Evolutionary conservation across 2,113 vertebrate species (phyloP).

Genomic region (Mellivora capensis): DNA sequence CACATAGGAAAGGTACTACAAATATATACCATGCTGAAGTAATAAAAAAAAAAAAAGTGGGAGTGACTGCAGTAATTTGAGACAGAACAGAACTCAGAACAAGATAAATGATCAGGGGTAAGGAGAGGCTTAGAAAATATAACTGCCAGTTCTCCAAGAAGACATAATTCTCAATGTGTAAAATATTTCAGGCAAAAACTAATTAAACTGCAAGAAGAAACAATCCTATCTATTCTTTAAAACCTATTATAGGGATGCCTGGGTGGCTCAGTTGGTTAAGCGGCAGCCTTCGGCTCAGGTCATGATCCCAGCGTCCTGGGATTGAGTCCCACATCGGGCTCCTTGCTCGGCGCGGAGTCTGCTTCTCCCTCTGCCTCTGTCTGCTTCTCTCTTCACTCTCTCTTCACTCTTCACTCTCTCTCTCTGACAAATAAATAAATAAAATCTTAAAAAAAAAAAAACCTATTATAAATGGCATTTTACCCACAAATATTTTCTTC

Average conservation of each 20-base stretch:
- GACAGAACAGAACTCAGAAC: background rate
- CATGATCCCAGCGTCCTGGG: no score
- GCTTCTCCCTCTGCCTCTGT: no score
- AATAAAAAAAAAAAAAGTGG: background rate
- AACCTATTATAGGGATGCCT: background rate
- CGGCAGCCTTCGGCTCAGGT: no score
- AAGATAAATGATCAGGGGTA: background rate
- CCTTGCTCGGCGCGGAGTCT: no score
- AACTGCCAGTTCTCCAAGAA: background rate
- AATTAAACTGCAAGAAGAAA: background rate
- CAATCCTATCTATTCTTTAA: background rate
- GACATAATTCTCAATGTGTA: background rate
- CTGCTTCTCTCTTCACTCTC: no score
- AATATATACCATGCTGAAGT: background rate
- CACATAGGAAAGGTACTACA: background rate
- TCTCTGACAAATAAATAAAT: no score
- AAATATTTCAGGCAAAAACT: background rate
- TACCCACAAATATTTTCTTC: no score
- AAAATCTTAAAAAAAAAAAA: no score
- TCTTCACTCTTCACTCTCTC: no score
- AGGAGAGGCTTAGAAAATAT: background rate
- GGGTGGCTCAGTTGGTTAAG: no score
- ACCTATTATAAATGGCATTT: background rate
- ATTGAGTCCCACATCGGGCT: no score
- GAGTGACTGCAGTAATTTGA: background rate